Conservation (phyloP, 2,797 vertebrate genomes). For the Sarcophilus harrisii region DNA sequence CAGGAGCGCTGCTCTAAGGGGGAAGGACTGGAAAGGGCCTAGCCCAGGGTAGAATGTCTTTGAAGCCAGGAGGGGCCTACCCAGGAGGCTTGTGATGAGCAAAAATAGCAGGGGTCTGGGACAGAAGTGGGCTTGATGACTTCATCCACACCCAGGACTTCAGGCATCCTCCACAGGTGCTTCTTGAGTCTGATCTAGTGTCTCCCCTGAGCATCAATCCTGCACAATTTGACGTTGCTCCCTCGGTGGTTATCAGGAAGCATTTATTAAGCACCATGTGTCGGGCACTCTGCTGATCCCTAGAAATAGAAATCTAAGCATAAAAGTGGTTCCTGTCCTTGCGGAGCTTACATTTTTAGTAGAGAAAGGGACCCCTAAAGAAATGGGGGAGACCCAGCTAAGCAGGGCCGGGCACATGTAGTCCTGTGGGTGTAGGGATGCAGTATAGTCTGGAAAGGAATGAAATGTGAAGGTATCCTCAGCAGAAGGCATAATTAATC, state of each 20-base stretch:
- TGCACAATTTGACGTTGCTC: not conserved
- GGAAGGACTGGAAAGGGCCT: too few relatives aligned
- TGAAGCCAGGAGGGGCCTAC: too few relatives aligned
- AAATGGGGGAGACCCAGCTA: not conserved
- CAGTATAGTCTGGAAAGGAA: not conserved
- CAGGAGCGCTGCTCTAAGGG: too few relatives aligned
- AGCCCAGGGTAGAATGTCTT: too few relatives aligned
- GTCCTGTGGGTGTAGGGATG: not conserved
- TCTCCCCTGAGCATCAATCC: not conserved
- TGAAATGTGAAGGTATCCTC: not conserved
- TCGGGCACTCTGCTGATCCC: not conserved
- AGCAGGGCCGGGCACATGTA: not conserved
- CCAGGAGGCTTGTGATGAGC: not conserved
- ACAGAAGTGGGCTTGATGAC: not conserved
- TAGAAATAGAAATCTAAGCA: not conserved
- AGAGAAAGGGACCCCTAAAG: not conserved
- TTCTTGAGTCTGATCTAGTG: not conserved
- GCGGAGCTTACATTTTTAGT: not conserved
- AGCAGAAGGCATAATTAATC: not conserved
- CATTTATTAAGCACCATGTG: not conserved
- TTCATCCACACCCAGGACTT: not conserved
- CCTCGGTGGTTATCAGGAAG: not conserved
- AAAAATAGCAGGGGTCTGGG: not conserved
- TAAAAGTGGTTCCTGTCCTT: not conserved
- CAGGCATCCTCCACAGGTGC: not conserved